These are phyloP conservation scores for Caenorhabditis drosophilae DNA, from an alignment of 2,888 invertebrate genomes.

Conservation along the genomic window DNA sequence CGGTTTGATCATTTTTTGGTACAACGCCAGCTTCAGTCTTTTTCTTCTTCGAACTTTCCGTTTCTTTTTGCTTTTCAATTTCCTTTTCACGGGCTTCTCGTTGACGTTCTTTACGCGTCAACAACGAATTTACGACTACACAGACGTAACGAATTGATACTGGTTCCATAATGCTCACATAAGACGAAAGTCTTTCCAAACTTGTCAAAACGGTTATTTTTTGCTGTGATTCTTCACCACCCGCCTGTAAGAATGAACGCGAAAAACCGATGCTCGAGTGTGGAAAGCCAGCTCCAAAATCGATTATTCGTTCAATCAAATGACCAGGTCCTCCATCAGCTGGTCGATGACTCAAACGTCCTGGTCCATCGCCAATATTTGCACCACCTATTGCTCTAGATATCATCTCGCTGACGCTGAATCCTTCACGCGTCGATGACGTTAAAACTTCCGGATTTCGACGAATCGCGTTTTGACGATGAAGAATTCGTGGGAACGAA, in stretches of 20 bases:
- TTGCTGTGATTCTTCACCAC: no score
- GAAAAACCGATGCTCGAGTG: no score
- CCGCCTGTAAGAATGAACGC: no score
- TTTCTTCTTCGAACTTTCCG: constrained; percentile 10
- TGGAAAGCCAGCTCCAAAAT: background rate
- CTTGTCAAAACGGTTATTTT: constrained; percentile 31
- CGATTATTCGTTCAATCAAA: constrained; percentile 1
- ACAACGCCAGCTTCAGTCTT: background rate
- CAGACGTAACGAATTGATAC: constrained; percentile 43
- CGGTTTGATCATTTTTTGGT: background rate
- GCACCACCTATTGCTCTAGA: background rate
- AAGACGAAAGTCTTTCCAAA: constrained; percentile 49
- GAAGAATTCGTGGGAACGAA: constrained; percentile 9
- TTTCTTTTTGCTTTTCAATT: constrained; percentile 7
- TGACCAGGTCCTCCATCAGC: background rate
- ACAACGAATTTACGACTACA: constrained; percentile 28
- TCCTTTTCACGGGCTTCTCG: constrained; percentile 32
- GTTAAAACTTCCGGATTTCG: background rate
- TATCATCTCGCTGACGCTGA: no score
- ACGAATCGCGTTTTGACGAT: constrained; percentile 35
- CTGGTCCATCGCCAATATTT: background rate
- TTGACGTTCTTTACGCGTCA: constrained; percentile 3
- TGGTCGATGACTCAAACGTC: no score
- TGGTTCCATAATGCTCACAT: constrained; percentile 38
- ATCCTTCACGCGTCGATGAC: background rate